These are phyloP conservation scores for Takifugu flavidus DNA, from an alignment of 2,113 vertebrate species.

Conservation along the genomic window DNA sequence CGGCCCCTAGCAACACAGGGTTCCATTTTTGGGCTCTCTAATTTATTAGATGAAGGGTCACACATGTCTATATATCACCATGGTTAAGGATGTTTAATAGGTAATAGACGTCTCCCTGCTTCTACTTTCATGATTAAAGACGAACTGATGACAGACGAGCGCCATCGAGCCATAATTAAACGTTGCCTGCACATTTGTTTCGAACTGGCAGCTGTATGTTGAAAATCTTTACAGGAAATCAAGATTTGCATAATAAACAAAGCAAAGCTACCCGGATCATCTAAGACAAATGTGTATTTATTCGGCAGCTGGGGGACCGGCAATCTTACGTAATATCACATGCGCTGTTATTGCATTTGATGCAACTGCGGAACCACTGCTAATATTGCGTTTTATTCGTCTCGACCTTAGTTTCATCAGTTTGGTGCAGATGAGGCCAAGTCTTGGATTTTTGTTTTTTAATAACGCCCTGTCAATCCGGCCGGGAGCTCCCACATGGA, in stretches of 20 bases:
- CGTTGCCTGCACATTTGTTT: conserved; percentile 69
- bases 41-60: conserved; percentile 57
- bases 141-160: conserved; percentile 69
- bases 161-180: conserved; percentile 71
- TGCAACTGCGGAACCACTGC: conserved; percentile 67
- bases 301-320: conserved; percentile 63
- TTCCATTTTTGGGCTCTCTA: conserved; percentile 47
- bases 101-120: conserved; percentile 47
- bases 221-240: conserved; percentile 62
- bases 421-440: conserved; percentile 73
- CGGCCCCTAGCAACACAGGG: conserved; percentile 40
- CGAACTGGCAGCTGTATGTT: conserved; percentile 55
- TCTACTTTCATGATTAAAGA: conserved; percentile 61
- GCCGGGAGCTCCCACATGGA: conserved; percentile 50
- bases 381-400: conserved; percentile 74
- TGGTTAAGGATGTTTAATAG: conserved; percentile 45
- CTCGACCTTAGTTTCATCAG: conserved; percentile 67
- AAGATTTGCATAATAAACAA: conserved; percentile 46
- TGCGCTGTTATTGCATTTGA: conserved; percentile 69
- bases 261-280: conserved; percentile 43
- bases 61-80: conserved; percentile 39
- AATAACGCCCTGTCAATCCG: conserved; percentile 79
- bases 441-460: conserved; percentile 65
- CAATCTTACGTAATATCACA: conserved; percentile 60
- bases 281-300: conserved; percentile 51